phyloP scores from a whole-genome alignment of 2,888 invertebrate species.

The Agrotis exclamationis region DNA sequence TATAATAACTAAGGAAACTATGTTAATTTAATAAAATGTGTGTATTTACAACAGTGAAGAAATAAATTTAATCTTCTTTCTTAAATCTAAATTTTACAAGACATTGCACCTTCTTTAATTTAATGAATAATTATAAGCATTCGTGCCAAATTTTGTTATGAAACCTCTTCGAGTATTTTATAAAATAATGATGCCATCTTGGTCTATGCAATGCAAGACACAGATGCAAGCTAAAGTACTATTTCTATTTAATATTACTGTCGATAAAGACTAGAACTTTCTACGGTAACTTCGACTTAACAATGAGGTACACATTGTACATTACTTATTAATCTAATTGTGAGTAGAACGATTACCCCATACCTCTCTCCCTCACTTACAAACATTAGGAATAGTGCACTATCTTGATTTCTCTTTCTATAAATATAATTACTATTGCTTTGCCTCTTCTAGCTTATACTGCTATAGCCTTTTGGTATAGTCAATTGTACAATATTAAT shows the following conservation, averaged over 20 bases:
- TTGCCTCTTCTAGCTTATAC: slow-evolving; percentile 16
- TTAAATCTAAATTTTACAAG: slow-evolving; percentile 21
- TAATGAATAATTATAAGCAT: neutral
- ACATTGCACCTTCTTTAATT: slow-evolving; percentile 19
- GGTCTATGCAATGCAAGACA: slow-evolving; percentile 8
- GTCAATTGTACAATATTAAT: slow-evolving; percentile 44
- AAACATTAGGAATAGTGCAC: slow-evolving; percentile 41
- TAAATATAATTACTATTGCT: slow-evolving; percentile 19
- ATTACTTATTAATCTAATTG: slow-evolving; percentile 16
- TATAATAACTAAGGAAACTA: neutral
- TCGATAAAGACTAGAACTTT: slow-evolving; percentile 59
- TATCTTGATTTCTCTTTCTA: neutral
- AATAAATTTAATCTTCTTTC: no score
- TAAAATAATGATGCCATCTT: slow-evolving; percentile 16
- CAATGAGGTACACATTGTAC: slow-evolving; percentile 39
- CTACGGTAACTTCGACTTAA: slow-evolving; percentile 52
- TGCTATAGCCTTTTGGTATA: slow-evolving; percentile 65
- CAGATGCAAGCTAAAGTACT: slow-evolving; percentile 6
- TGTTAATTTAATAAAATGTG: neutral
- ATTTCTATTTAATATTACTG: slow-evolving; percentile 23
- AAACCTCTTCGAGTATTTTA: neutral
- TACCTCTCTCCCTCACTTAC: neutral
- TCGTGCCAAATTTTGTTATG: neutral
- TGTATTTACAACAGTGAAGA: slow-evolving; percentile 53
- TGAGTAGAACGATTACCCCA: neutral